Evolutionary conservation across 2,113 vertebrate genomes (phyloP), one percentile per base, ranked within the genome.

Genomic region (Rhinolophus ferrumequinum): DNA sequence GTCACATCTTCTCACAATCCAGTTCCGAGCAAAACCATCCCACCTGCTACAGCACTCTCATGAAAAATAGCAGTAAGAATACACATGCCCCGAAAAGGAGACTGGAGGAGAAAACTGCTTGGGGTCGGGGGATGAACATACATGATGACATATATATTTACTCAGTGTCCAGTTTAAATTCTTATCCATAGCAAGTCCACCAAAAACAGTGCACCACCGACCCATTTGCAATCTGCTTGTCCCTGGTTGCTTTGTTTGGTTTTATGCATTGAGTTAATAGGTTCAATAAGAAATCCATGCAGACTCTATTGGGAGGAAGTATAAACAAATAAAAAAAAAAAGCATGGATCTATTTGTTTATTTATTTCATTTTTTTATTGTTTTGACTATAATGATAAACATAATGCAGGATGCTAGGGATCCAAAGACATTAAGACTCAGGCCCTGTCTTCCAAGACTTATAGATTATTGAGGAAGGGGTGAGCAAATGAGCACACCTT

Each of bases 301-400:
- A 92, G 67, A 90, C 41, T 77, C 8, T 88, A 86, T 93, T 35
- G 38, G 60, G 26, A 93, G 16, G 26, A 58, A 84, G 24, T 18
- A 56, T 64, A 89, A 92, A 56, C 12, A 92, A 88, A 38, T 44
- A 26, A 33, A 50, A 50, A 47, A 50, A 47, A 86, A 41, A 88
- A 18, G 50, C 1, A 38, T 84, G 5, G 28, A 11, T 66, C 4
- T 73, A 60, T 93, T 75, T 33, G 28, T 95, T 81, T 30, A 79
- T 64, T 33, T 93, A 88, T 85, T 92, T 26, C 8, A 47, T 83
- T 91, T 69, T 83, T 72, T 52, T 54, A 85, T 80, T 72, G n/a
- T 80, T 86, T 81, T 73, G 54, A 60, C 16, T 86, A 41, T 80
- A 90, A 47, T 89, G 69, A 35, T 38, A 72, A 70, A 0, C 26